These are phyloP conservation scores for Orchestes rusci DNA, from an alignment of 2,888 invertebrate genomes.

Conservation along the genomic window DNA sequence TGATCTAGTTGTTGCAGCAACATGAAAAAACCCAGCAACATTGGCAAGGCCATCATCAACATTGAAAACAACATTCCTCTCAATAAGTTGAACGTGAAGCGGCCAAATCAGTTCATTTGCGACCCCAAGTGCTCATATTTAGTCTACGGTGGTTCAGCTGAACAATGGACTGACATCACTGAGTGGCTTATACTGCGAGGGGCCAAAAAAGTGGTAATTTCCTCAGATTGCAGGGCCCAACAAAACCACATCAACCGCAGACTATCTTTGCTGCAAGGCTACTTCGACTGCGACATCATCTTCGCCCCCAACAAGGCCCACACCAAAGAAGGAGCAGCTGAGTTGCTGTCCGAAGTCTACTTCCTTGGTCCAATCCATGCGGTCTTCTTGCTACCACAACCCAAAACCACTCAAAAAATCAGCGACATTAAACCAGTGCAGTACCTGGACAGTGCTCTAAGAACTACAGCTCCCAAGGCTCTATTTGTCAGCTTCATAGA, in stretches of 20 bases:
- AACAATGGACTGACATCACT: conserved; percentile 48
- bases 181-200: conserved; percentile 84
- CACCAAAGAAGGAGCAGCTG: conserved; percentile 32
- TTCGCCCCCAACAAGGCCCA: conserved; percentile 34
- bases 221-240: conserved; percentile 74
- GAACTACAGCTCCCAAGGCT: conserved; percentile 39
- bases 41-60: conserved; percentile 39
- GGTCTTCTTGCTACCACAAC: conserved; percentile 38
- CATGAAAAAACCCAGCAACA: conserved; percentile 32
- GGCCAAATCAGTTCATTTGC: conserved; percentile 39
- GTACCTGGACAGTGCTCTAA: conserved; percentile 37
- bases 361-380: conserved; percentile 36
- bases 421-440: conserved; percentile 37
- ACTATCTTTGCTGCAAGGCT: conserved; percentile 35
- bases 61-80: conserved; percentile 34
- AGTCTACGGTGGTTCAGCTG: conserved; percentile 39
- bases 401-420: conserved; percentile 28
- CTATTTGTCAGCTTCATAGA: conserved; percentile 37
- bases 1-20: conserved; percentile 25
- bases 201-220: conserved; percentile 69
- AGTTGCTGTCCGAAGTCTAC: conserved; percentile 34
- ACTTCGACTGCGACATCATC: conserved; percentile 37
- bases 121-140: conserved; percentile 37
- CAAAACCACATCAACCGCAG: conserved; percentile 49
- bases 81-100: conserved; percentile 37